Evolutionary conservation across 2,888 invertebrate species (phyloP).

Genomic region (Bugula neritina): DNA sequence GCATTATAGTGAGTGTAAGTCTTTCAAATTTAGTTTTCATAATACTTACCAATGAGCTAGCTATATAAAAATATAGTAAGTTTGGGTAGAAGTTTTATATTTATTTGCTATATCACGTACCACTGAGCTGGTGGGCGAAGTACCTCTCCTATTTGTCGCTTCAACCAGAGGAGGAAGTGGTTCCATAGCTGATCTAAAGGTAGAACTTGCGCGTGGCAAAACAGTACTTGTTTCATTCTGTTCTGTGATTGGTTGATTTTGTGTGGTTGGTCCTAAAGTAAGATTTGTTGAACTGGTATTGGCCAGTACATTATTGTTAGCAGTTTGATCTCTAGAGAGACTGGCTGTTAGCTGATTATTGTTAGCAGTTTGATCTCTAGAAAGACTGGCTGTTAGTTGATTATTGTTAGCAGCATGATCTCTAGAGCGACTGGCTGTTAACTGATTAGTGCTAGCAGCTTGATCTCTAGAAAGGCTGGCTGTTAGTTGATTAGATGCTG

Average conservation of each 20-base stretch:
- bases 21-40: neutral
- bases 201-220: slow-evolving; percentile 8
- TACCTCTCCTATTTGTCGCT: neutral
- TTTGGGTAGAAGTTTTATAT: too few relatives aligned
- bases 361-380: too few relatives aligned
- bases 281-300: neutral
- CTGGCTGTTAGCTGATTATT: neutral
- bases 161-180: slow-evolving; percentile 6
- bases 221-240: neutral
- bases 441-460: neutral
- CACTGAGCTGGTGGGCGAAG: neutral
- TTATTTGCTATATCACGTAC: neutral
- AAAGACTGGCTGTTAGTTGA: neutral
- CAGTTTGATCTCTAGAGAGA: too few relatives aligned
- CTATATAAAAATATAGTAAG: too few relatives aligned
- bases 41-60: neutral
- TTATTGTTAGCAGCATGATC: neutral
- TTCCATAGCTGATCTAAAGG: slow-evolving; percentile 13
- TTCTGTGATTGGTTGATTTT: neutral
- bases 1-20: neutral
- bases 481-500: neutral
- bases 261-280: too few relatives aligned
- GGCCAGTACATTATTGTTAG: neutral
- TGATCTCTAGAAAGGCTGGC: neutral
- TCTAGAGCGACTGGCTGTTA: neutral